A percentile compares a stretch with the other conserved stretches of the same genome.
Evolutionary conservation across 1,140 invertebrate genomes (phyloP).

Genomic region (Zaprionus capensis): DNA sequence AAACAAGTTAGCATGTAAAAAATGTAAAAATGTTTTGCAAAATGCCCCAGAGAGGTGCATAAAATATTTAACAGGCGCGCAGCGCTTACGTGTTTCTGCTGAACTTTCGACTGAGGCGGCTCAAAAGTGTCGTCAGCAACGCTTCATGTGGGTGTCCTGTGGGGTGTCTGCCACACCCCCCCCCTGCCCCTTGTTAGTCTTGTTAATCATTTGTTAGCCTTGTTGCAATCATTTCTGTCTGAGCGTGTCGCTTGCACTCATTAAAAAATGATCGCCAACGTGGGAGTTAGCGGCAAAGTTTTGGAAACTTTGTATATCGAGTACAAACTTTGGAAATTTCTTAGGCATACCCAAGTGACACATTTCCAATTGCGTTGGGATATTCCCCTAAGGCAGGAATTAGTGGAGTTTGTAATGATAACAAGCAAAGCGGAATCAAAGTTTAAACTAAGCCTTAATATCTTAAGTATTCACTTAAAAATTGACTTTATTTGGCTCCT

Average conservation of each 20-base stretch:
- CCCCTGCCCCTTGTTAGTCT: constrained; percentile 15
- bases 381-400: not conserved
- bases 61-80: constrained; percentile 80
- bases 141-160: constrained; percentile 44
- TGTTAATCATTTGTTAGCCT: constrained; percentile 74
- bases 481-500: not conserved
- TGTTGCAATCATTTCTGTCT: constrained; percentile 66
- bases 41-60: constrained; percentile 82
- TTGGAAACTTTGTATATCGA: constrained; percentile 39
- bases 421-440: constrained; percentile 11
- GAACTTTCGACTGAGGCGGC: constrained; percentile 21
- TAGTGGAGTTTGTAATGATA: constrained; percentile 32
- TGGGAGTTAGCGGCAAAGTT: constrained; percentile 32
- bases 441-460: not conserved
- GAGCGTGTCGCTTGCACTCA: constrained; percentile 28
- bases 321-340: constrained; percentile 44
- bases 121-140: constrained; percentile 41
- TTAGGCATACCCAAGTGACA: constrained; percentile 64
- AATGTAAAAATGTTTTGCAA: constrained; percentile 81
- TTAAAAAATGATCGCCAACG: constrained; percentile 46
- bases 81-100: not conserved
- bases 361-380: constrained; percentile 73
- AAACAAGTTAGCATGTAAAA: constrained; percentile 55
- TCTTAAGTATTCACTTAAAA: not conserved
- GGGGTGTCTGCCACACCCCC: not conserved